Base-by-base conservation (phyloP, 2,888 invertebrate species). In the Tinea semifulvella region DNA sequence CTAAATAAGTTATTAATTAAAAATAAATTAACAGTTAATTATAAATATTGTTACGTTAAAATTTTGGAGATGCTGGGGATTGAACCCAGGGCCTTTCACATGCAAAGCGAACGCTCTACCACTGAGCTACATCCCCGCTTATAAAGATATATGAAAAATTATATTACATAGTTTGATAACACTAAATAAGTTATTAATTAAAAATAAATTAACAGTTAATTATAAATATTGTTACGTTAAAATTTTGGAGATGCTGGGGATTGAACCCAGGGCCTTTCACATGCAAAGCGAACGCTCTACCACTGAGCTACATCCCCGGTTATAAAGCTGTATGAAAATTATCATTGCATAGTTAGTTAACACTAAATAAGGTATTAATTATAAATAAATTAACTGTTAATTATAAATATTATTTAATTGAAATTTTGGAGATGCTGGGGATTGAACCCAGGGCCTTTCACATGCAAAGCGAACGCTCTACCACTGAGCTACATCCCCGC, bases 51-150 rank as follows among this genome's bases (percentile, higher is more conserved):
- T n/a, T n/a, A n/a, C n/a, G n/a, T n/a, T n/a, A n/a, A n/a, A n/a
- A n/a, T n/a, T n/a, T 42, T 42, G 42, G 91, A 89, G 90, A 90
- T 92, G 91, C 92, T 91, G 93, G 93, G 94, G 92, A 92, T 94
- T 91, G 94, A 94, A 94, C 94, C 93, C 94, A 91, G 93, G 94
- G 91, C 94, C 93, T 94, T 93, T 93, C 93, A 92, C 94, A 94
- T 94, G 94, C 94, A 93, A 94, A 94, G 94, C 94, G 93, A 94
- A 92, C 93, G 94, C 94, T 94, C 94, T 94, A 94, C 94, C 94
- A 93, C 92, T 94, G 94, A 94, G 94, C 94, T 94, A 94, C 92
- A 93, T 92, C 94, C 86, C 85, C 85, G 50, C n/a, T n/a, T n/a
- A n/a, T n/a, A n/a, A n/a, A n/a, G n/a, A n/a, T n/a, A n/a, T n/a